Evolutionary conservation across 2,797 vertebrate species (phyloP).

Genomic region (Girardinus metallicus): DNA sequence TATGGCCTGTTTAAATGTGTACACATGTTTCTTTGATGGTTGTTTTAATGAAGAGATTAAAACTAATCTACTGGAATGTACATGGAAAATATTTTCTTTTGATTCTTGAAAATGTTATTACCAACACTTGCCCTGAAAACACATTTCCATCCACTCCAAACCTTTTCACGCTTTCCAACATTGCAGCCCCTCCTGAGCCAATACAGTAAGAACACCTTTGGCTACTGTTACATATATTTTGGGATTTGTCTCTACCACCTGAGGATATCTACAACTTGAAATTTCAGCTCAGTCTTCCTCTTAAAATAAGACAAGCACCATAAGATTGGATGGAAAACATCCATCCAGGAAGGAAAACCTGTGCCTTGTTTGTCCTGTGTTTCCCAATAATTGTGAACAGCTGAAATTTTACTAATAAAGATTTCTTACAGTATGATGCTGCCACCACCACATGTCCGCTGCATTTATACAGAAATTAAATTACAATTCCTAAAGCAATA

Average conservation of each 20-base stretch:
- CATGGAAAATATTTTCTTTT: not conserved
- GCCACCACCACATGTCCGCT: not conserved
- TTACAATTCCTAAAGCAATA: not conserved
- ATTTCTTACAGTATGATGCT: not conserved
- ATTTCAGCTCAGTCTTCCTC: not conserved
- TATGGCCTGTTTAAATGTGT: not conserved
- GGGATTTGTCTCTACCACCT: not conserved
- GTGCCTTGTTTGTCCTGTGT: not conserved
- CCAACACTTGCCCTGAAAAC: not conserved
- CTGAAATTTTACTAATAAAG: not conserved
- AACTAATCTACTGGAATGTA: not conserved
- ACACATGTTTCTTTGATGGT: not conserved
- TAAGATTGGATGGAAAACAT: not conserved
- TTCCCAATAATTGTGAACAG: not conserved
- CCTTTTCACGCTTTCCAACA: not conserved
- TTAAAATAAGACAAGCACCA: not conserved
- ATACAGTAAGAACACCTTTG: not conserved
- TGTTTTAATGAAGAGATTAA: not conserved
- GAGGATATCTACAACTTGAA: not conserved
- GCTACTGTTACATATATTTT: not conserved
- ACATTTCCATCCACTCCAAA: not conserved
- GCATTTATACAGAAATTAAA: not conserved
- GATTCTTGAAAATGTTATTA: not conserved
- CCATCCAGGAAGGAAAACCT: not conserved
- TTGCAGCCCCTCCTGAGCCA: not conserved